Evolutionary conservation across 2,888 invertebrate genomes (phyloP), one percentile per base, ranked within the genome.

Genomic region (Drosophila seclusa): DNA sequence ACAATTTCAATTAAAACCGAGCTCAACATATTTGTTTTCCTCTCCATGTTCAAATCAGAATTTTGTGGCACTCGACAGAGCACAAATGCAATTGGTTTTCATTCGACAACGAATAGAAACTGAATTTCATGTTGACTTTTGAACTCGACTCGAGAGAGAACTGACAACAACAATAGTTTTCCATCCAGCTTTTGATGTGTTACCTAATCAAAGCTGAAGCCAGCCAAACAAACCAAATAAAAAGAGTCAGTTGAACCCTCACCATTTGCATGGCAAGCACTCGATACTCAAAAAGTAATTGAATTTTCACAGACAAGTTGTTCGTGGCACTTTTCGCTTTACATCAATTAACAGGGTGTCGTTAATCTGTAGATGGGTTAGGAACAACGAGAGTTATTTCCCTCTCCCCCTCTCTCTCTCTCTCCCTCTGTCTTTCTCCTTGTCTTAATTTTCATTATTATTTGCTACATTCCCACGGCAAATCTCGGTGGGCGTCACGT

Each of bases 401-500:
- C 29, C 36, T 38, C 16, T 45, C 32, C 59, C 34, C 50, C 38
- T 40, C 50, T 10, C 21, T 45, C 29, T 21, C 2, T 29, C 48
- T 42, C 42, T 42, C 49, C n/a, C 16, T 60, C 31, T 32, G 2
- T 18, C n/a, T 49, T 6, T 45, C n/a, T 29, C 7, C 31, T 24
- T 13, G n/a, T 24, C 34, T 63, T 7, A 29, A 10, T 34, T 55
- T 31, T 38, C 21, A 38, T 29, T 32, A 29, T 66, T 65, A 69
- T 45, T 83, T 68, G 61, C 67, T 57, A 58, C 68, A 40, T 80
- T 82, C 87, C 78, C 89, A 84, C 84, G 82, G 73, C 70, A 57
- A 64, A 75, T 60, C 52, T 10, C 49, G 32, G 62, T 24, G 61
- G 60, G 36, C 73, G 73, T 54, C 80, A 83, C 83, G 88, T 82